A percentile compares a stretch with the other conserved stretches of the same genome.
Conservation (phyloP, 2,113 vertebrate genomes). For the Motacilla alba region DNA sequence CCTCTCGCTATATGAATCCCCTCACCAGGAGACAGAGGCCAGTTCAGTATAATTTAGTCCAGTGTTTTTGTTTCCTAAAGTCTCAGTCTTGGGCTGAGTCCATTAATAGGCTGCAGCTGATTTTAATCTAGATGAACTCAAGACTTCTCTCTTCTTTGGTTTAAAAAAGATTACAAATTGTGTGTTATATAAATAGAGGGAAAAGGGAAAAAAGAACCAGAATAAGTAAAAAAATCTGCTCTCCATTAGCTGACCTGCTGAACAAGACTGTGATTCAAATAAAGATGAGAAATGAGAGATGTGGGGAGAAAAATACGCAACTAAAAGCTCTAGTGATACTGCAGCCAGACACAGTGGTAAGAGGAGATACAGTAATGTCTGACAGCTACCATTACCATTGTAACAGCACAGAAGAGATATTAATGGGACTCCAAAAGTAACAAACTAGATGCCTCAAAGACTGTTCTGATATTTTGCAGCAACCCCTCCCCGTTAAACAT, state of each 20-base stretch:
- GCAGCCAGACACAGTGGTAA: not conserved
- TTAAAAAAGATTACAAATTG: slow-evolving; percentile 77
- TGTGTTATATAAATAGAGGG: slow-evolving; percentile 66
- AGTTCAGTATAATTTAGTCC: slow-evolving; percentile 74
- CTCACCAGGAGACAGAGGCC: slow-evolving; percentile 71
- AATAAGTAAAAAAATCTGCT: slow-evolving; percentile 62
- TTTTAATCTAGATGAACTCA: slow-evolving; percentile 77
- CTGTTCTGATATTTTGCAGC: not conserved
- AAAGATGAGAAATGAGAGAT: slow-evolving; percentile 47
- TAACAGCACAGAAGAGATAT: not conserved
- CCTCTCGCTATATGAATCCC: slow-evolving; percentile 45
- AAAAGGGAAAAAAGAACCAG: slow-evolving; percentile 17
- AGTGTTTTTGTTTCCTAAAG: slow-evolving; percentile 79
- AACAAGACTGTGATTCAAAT: slow-evolving; percentile 53
- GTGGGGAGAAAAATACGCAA: not conserved
- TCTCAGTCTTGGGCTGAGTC: slow-evolving; percentile 67
- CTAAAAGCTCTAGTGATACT: slow-evolving; percentile 24
- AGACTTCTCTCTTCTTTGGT: slow-evolving; percentile 66
- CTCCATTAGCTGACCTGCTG: slow-evolving; percentile 53
- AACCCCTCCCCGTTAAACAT: not conserved
- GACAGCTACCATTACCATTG: not conserved
- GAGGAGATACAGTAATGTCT: not conserved
- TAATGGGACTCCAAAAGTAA: not conserved
- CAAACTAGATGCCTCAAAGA: not conserved
- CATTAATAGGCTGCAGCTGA: slow-evolving; percentile 79